A percentile compares a stretch with the other conserved stretches of the same genome.
phyloP scores from a whole-genome alignment of 2,113 vertebrate genomes.

The Choloepus hoffmanni region DNA sequence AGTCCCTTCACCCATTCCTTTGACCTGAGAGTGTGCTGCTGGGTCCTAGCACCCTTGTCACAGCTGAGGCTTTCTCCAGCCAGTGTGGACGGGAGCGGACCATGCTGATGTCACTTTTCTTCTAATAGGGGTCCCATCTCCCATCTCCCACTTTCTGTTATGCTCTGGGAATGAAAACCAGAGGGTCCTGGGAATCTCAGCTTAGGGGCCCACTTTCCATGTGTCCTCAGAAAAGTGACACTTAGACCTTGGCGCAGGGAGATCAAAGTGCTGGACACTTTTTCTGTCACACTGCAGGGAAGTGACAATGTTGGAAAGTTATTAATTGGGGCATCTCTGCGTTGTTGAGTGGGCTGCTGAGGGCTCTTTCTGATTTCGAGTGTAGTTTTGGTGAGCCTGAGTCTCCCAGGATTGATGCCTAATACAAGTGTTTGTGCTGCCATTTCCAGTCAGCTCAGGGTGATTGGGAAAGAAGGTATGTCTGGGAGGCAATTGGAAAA shows the following conservation, averaged over 20 bases:
- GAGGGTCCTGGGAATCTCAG: not conserved
- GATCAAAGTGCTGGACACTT: no score
- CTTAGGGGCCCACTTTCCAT: not conserved
- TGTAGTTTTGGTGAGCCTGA: not conserved
- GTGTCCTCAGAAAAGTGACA: not conserved
- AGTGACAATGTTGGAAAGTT: accelerated
- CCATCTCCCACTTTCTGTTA: not conserved
- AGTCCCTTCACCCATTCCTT: not conserved
- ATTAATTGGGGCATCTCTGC: not conserved
- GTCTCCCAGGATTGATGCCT: not conserved
- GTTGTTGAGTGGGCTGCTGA: not conserved
- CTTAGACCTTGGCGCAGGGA: not conserved
- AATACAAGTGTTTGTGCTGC: not conserved
- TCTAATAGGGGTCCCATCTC: no score
- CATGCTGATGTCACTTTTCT: not conserved
- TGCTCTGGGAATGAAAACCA: not conserved
- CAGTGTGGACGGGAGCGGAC: not conserved
- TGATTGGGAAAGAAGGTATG: no score
- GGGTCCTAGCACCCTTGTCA: not conserved
- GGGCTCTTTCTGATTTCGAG: not conserved
- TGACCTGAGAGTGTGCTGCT: not conserved
- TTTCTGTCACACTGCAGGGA: not conserved
- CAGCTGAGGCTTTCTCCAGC: not conserved
- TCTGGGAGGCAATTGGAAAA: not conserved
- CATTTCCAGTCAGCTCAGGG: not conserved